Evolutionary conservation across 2,797 vertebrate genomes (phyloP).

Genomic region (Otolemur crassicaudatus): DNA sequence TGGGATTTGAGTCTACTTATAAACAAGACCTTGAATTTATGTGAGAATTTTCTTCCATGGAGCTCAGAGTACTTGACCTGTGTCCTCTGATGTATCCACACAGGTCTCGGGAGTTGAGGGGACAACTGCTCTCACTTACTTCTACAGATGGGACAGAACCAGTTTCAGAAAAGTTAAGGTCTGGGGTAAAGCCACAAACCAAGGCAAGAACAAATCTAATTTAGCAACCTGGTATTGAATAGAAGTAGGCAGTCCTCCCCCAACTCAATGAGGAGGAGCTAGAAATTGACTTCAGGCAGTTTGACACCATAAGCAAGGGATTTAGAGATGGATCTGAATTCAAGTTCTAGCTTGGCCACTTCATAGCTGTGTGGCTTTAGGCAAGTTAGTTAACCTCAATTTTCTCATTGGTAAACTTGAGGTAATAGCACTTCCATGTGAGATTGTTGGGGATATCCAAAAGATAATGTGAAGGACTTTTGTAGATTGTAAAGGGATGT

Average conservation of each 20-base stretch:
- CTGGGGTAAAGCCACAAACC: neutral
- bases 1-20: neutral
- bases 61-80: neutral
- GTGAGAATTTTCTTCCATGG: slow-evolving; percentile 23
- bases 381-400: neutral
- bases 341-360: neutral
- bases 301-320: neutral
- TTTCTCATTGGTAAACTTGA: neutral
- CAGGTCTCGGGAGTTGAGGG: neutral
- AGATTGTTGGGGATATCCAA: neutral
- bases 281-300: neutral
- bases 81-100: neutral
- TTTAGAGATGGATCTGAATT: neutral
- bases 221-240: neutral
- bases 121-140: neutral
- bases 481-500: neutral
- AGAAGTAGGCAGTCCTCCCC: neutral
- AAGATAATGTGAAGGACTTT: neutral
- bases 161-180: neutral
- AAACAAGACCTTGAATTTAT: neutral
- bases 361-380: neutral
- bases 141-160: neutral
- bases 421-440: neutral
- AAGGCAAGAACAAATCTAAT: neutral
- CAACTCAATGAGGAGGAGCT: neutral